Evolutionary conservation across 2,113 vertebrate genomes (phyloP), one percentile per base, ranked within the genome.

Genomic region (Rhinoderma darwinii): DNA sequence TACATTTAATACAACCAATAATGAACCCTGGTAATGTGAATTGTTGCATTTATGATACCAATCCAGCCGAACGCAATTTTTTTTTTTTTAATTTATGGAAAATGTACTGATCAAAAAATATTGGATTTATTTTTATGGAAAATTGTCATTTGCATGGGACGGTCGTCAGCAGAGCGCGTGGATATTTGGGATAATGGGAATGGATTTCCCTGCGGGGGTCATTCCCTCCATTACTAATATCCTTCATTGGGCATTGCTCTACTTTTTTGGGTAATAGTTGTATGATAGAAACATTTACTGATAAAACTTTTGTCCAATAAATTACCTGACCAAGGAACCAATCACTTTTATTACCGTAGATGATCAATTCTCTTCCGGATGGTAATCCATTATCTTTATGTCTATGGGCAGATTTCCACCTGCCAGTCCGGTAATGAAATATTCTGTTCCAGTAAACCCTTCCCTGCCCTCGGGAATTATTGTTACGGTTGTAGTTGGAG

Each of bases 401-500:
- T 27, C 41, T 47, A 17, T 27, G 43, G 44, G 14, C 27, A 77
- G 74, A 47, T 77, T 47, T 77, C 44, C 44, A 27, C 74, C 43
- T 77, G 44, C 43, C 4, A 25, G 43, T 30, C 14, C 6, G n/a
- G 7, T 20, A 77, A 20, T 30, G 39, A 75, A 3, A n/a, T 27
- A n/a, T 43, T 47, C 66, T 70, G 9, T 47, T 77, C 14, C 44
- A 77, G n/a, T 50, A 50, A 77, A 32, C 44, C 43, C 75, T 22
- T 27, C 72, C 56, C 25, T 25, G 25, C 15, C 70, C 51, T 35
- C 25, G 11, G 74, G 84, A 86, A 6, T 72, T 2, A 35, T 66
- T 80, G 44, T 80, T 43, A 74, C 80, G 84, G 76, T 85, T 85
- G 54, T 11, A 54, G 15, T 27, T 39, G 14, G n/a, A 83, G 82